phyloP scores from a whole-genome alignment of 2,113 vertebrate species.

The Ctenomys sociabilis region DNA sequence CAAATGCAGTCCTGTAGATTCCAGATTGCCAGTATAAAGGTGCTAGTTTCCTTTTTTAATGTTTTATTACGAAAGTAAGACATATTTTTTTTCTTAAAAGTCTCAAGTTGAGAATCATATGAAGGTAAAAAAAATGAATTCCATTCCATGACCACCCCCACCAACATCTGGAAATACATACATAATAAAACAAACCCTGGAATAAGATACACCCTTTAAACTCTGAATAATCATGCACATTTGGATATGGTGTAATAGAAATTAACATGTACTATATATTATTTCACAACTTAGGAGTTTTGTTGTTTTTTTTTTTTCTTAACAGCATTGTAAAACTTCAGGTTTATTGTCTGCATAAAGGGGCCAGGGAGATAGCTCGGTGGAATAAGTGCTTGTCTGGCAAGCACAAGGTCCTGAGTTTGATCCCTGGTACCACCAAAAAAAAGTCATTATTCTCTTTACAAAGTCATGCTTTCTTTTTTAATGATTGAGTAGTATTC shows the following conservation, averaged over 20 bases:
- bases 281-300: background rate
- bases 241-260: background rate
- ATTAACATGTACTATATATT: background rate
- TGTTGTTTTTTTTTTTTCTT: background rate
- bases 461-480: background rate
- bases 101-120: background rate
- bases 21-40: background rate
- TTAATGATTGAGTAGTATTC: background rate
- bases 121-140: too few relatives aligned
- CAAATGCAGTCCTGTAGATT: background rate
- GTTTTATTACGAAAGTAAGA: background rate
- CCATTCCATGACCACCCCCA: too few relatives aligned
- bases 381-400: too few relatives aligned
- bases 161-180: background rate
- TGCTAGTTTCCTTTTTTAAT: background rate
- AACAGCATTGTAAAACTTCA: background rate
- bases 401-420: too few relatives aligned
- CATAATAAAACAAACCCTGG: background rate
- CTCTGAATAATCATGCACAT: background rate
- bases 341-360: constrained; percentile 37
- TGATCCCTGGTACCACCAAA: too few relatives aligned
- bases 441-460: too few relatives aligned
- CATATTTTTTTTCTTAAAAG: background rate
- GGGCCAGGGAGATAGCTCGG: too few relatives aligned
- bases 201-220: background rate